Evolutionary conservation across 1,140 invertebrate genomes (phyloP), one percentile per base, ranked within the genome.

Genomic region (Dendrolimus kikuchii): DNA sequence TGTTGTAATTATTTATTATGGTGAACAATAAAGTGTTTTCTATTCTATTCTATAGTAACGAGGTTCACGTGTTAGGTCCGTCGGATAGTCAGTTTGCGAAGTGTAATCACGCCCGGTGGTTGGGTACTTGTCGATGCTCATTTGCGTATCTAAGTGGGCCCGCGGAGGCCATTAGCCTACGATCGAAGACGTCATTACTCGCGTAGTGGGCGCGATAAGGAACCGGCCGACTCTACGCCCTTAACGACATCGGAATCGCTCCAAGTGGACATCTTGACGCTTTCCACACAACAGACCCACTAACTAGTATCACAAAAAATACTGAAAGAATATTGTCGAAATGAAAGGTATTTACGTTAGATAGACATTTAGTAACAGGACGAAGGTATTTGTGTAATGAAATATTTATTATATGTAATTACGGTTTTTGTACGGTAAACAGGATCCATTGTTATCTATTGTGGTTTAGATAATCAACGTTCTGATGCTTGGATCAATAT

Each of bases 141-240:
- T 86, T 86, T 86, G 80, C 80, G 79, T 86, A 84, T 83, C 80
- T 81, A 78, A 82, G 77, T 80, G 74, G 68, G 69, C 64, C 70
- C 76, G 67, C 66, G 70, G 71, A 72, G 72, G 74, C 80, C 81
- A 83, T 86, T 86, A 86, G 77, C 71, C 65, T 53, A 59, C 78
- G 77, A 86, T 81, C 80, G 78, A 75, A 77, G 76, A 68, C 73
- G 69, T 80, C 79, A 75, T 84, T 86, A 86, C 72, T 74, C 67
- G 74, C 69, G 67, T 66, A 62, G 68, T 64, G 73, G 60, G 57
- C 46, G 65, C 71, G 82, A 83, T 83, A 83, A 85, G 77, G 70
- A 70, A 56, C 49, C 63, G 56, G 51, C 58, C 56, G 62, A 63
- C 71, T 66, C 57, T 67, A 59, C 60, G 62, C 57, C 71, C 75